Conservation (phyloP, 2,797 vertebrate species). For the Sciaenops ocellatus region DNA sequence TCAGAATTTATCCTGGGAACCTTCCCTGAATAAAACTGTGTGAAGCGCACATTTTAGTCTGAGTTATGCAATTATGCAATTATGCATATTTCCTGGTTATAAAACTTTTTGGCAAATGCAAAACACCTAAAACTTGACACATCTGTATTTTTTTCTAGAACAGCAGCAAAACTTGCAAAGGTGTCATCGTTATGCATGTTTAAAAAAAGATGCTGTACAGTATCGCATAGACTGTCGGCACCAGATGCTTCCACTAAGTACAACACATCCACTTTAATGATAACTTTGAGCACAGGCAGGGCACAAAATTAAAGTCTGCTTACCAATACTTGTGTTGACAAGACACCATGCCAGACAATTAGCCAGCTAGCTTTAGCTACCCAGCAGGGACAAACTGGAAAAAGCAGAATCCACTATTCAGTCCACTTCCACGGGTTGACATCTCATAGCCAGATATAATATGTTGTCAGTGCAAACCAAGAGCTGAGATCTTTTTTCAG, state of each 20-base stretch:
- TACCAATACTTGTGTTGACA: not conserved
- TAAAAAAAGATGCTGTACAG: not conserved
- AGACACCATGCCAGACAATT: not conserved
- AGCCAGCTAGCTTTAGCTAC: not conserved
- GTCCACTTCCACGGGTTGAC: too few species aligned
- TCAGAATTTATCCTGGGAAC: not conserved
- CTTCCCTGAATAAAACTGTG: not conserved
- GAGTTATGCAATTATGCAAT: not conserved
- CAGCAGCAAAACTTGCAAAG: not conserved
- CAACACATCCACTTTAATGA: conserved; percentile 8
- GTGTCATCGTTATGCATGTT: not conserved
- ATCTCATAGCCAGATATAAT: too few species aligned
- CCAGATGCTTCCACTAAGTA: not conserved
- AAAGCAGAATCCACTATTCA: not conserved
- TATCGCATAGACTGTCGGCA: not conserved
- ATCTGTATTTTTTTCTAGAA: too few species aligned
- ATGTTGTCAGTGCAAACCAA: too few species aligned
- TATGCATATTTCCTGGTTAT: not conserved
- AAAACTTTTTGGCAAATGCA: not conserved
- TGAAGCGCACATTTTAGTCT: not conserved
- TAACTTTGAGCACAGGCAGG: not conserved
- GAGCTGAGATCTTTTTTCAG: too few species aligned
- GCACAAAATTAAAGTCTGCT: not conserved
- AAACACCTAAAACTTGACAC: not conserved
- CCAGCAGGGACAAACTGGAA: not conserved